phyloP scores from a whole-genome alignment of 2,888 invertebrate genomes.

The Daptonema setosum region DNA sequence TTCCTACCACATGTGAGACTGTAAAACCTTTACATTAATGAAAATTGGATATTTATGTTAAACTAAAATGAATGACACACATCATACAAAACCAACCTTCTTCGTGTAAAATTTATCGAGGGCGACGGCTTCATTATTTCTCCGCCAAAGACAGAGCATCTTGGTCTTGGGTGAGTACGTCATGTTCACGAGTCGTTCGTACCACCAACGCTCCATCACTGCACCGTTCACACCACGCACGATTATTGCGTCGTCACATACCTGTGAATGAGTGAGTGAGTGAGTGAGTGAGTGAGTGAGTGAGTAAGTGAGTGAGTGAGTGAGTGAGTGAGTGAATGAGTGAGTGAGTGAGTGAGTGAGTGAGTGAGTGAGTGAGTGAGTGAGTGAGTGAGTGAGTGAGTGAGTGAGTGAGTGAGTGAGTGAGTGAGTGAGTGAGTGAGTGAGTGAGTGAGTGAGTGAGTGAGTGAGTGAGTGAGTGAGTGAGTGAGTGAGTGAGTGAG shows the following conservation, averaged over 20 bases:
- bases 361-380: neutral
- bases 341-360: neutral
- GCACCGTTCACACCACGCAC: conserved; percentile 38
- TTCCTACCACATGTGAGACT: no score
- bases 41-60: no score
- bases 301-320: no score
- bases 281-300: no score
- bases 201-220: conserved; percentile 69
- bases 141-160: conserved; percentile 85
- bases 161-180: conserved; percentile 96
- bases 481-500: no score
- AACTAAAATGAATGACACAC: no score
- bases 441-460: neutral
- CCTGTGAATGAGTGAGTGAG: no score
- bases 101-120: conserved; percentile 95
- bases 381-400: neutral
- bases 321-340: no score
- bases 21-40: no score
- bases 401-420: neutral
- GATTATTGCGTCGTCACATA: conserved; percentile 67
- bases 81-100: conserved; percentile 55
- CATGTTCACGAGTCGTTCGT: conserved; percentile 93
- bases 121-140: conserved; percentile 50
- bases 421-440: neutral
- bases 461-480: neutral